Conservation (phyloP, 2,888 invertebrate genomes). For the Megaustenia siamemsis region DNA sequence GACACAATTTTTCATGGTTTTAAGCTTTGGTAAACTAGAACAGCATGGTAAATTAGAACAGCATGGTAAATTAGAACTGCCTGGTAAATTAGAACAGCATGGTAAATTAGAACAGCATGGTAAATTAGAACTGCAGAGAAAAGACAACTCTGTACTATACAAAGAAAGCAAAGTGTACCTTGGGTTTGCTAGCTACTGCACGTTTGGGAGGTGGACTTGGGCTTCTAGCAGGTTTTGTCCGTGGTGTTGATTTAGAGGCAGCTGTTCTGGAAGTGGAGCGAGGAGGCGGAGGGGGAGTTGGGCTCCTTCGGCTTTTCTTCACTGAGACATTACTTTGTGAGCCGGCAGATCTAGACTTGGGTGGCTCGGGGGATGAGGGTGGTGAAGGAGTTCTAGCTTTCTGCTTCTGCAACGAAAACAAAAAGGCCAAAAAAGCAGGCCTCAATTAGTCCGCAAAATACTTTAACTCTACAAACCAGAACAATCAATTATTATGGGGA, state of each 20-base stretch:
- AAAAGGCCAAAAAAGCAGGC: neutral
- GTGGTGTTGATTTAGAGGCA: constrained; percentile 40
- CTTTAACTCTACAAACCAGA: too few species aligned
- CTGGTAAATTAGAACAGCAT: too few species aligned
- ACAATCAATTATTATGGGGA: too few species aligned
- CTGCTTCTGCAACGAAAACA: constrained; percentile 38
- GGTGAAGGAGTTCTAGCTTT: constrained; percentile 51
- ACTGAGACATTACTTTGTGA: constrained; percentile 18
- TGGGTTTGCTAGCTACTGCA: constrained; percentile 44
- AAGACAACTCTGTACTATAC: too few species aligned
- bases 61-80: too few species aligned
- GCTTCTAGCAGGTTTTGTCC: constrained; percentile 38
- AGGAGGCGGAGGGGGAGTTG: constrained; percentile 41
- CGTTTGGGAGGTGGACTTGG: constrained; percentile 52
- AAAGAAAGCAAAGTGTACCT: constrained; percentile 33
- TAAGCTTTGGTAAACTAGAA: too few species aligned
- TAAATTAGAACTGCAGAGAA: too few species aligned
- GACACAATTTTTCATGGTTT: too few species aligned
- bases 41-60: too few species aligned
- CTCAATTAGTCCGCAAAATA: too few species aligned
- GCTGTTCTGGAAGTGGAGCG: neutral
- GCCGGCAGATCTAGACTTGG: constrained; percentile 40
- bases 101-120: too few species aligned
- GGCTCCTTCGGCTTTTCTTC: constrained; percentile 25
- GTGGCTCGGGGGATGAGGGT: constrained; percentile 50